Evolutionary conservation across 2,888 invertebrate species (phyloP), one percentile per base, ranked within the genome.

Genomic region (Oeneis ivallda): DNA sequence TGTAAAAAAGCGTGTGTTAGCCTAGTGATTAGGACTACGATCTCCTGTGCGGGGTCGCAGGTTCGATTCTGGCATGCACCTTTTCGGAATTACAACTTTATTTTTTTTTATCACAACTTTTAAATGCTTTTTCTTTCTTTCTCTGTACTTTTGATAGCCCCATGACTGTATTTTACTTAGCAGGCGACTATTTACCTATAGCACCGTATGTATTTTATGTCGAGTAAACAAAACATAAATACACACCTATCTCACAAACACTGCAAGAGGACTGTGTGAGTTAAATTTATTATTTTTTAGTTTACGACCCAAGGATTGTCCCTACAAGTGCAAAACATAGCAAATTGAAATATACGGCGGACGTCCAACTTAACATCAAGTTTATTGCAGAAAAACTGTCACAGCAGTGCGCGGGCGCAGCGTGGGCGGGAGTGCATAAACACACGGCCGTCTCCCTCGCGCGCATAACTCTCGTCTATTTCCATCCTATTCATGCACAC

Each of bases 341-440:
- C 69, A 65, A 70, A 67, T 67, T 70, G 69, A 70, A 70, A 66
- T 68, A 68, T 65, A 64, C 66, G 57, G 52, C 64, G 43, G 39
- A 43, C 64, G 58, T 66, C 70, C 66, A 65, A 66, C 62, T 66
- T 69, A 67, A 70, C 69, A 69, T 70, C 69, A 65, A 69, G 79
- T 80, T 84, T 81, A 83, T 80, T 75, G 80, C 79, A 82, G 82
- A 83, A 86, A 86, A 86, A 84, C 77, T 80, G 79, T 76, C 81
- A 81, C 81, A 75, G 68, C 81, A 75, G 68, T 79, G 82, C 84
- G 81, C 83, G 65, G 73, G 80, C 81, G 80, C 84, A 62, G 67
- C 70, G 74, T 72, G 72, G 75, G 74, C 75, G 86, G 83, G 79
- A 62, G 82, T 82, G 78, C 82, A 79, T 83, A 83, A 85, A 83